A percentile compares a stretch with the other conserved stretches of the same genome.
Conservation (phyloP, 2,888 invertebrate genomes). For the Hyppa rectilinea region DNA sequence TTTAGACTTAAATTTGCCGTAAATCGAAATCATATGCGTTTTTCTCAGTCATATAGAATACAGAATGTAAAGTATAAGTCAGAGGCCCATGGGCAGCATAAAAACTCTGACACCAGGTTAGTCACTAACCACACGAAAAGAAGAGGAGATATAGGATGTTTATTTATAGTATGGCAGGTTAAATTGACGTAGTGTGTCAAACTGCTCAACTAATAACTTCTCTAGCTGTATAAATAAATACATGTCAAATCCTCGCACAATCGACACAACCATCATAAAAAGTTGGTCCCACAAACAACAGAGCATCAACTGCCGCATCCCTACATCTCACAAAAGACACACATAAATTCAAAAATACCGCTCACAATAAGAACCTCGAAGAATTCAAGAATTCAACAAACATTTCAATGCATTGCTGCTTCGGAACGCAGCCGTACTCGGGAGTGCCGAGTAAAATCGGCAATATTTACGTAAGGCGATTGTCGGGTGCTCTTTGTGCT, state of each 20-base stretch:
- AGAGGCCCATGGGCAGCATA: too few species aligned
- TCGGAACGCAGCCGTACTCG: slow-evolving; percentile 48
- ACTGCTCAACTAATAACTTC: neutral
- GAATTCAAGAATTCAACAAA: slow-evolving; percentile 51
- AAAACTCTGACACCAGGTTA: too few species aligned
- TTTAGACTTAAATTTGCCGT: neutral
- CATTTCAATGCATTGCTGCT: slow-evolving; percentile 64
- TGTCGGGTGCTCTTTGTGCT: slow-evolving; percentile 68
- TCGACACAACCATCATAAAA: neutral
- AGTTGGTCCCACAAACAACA: neutral
- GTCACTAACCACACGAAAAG: too few species aligned
- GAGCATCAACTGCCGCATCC: neutral
- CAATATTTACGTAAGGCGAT: slow-evolving; percentile 73
- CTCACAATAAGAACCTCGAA: slow-evolving; percentile 20
- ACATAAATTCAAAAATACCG: slow-evolving; percentile 25
- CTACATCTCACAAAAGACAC: slow-evolving; percentile 34
- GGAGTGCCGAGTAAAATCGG: slow-evolving; percentile 61
- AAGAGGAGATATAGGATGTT: too few species aligned
- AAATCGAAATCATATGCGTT: neutral
- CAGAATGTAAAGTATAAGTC: too few species aligned
- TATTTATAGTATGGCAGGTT: too few species aligned
- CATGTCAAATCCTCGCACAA: too few species aligned
- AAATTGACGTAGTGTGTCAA: neutral
- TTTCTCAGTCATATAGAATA: neutral
- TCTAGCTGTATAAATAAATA: neutral